A percentile compares a stretch with the other conserved stretches of the same genome.
These are phyloP conservation scores for Cepphus grylle DNA, from an alignment of 2,113 vertebrate species.

Conservation along the genomic window DNA sequence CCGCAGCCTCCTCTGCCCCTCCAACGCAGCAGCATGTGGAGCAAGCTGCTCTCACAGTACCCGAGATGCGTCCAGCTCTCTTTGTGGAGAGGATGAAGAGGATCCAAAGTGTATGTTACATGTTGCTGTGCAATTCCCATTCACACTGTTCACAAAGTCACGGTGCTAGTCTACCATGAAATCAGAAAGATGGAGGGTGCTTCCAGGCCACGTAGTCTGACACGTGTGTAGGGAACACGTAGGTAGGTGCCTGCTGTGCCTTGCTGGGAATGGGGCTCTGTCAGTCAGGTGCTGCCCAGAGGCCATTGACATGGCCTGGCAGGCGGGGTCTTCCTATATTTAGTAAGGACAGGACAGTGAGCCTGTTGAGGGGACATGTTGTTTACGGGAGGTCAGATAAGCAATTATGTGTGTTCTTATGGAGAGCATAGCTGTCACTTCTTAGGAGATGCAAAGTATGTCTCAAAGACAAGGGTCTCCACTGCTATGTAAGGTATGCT, in stretches of 20 bases:
- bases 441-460: neutral
- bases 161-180: neutral
- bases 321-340: neutral
- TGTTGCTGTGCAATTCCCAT: neutral
- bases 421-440: slow-evolving; percentile 11
- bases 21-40: no score
- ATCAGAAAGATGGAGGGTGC: neutral
- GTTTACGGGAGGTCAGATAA: slow-evolving; percentile 39
- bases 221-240: fast-evolving
- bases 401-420: neutral
- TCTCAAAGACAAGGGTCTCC: slow-evolving; percentile 39
- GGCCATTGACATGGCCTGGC: neutral
- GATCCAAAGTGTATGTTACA: neutral
- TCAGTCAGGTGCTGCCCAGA: neutral
- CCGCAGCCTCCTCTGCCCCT: neutral
- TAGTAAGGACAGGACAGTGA: neutral
- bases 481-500: slow-evolving; percentile 50
- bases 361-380: neutral
- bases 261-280: neutral
- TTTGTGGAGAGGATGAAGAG: neutral
- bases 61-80: fast-evolving
- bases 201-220: neutral
- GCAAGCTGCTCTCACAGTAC: no score
- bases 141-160: neutral
- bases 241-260: neutral